These are phyloP conservation scores for Xanthostigma xanthostigma DNA, from an alignment of 2,888 invertebrate genomes.

Conservation along the genomic window DNA sequence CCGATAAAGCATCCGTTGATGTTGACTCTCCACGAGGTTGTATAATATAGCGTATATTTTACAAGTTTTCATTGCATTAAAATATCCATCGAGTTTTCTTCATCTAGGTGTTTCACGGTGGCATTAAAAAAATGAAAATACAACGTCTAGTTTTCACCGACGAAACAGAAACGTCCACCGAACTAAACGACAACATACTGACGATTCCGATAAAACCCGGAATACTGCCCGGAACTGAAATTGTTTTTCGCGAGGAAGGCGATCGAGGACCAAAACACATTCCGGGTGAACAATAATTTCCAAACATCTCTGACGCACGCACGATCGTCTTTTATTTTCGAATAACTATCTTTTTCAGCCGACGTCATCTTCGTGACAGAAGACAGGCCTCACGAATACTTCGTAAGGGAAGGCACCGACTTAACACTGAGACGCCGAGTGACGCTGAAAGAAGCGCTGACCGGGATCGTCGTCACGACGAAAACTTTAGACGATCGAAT, in stretches of 20 bases:
- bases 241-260: conserved; percentile 62
- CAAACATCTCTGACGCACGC: conserved; percentile 1
- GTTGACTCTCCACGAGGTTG: conserved; percentile 34
- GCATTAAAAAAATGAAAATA: conserved; percentile 72
- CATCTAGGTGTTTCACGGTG: conserved; percentile 45
- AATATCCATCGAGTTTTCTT: conserved; percentile 3
- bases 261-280: conserved; percentile 61
- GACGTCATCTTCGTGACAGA: conserved; percentile 61
- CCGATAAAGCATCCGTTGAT: conserved; percentile 34
- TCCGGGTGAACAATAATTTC: conserved; percentile 30
- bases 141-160: conserved; percentile 52
- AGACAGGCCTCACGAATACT: conserved; percentile 53
- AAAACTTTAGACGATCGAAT: conserved; percentile 54
- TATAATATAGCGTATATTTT: too few species aligned
- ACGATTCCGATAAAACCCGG: conserved; percentile 63
- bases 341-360: conserved; percentile 28
- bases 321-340: background rate
- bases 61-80: too few species aligned
- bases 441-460: conserved; percentile 52
- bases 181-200: conserved; percentile 54
- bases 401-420: conserved; percentile 49
- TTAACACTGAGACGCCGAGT: conserved; percentile 44
- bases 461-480: conserved; percentile 49
- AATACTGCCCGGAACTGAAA: conserved; percentile 53
- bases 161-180: conserved; percentile 42